A percentile compares a stretch with the other conserved stretches of the same genome.
Evolutionary conservation across 2,113 vertebrate genomes (phyloP).

Genomic region (Cebidichthys violaceus): DNA sequence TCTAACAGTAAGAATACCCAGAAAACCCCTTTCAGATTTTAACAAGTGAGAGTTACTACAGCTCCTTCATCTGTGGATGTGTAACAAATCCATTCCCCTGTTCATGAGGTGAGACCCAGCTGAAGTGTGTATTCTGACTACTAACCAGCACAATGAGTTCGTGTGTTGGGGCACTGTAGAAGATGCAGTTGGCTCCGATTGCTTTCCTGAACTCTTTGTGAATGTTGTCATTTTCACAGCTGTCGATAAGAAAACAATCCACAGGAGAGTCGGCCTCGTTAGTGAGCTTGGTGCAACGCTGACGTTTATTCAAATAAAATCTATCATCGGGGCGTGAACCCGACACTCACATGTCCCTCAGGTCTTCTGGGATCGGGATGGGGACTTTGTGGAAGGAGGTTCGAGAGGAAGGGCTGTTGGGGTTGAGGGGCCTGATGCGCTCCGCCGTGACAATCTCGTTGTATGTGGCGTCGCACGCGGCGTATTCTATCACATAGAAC

Average conservation of each 20-base stretch:
- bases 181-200: slow-evolving; percentile 92
- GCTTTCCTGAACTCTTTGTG: slow-evolving; percentile 97
- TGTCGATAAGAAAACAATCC: slow-evolving; percentile 68
- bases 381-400: slow-evolving; percentile 90
- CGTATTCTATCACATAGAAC: slow-evolving; percentile 96
- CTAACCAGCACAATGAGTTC: slow-evolving; percentile 93
- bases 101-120: neutral
- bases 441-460: slow-evolving; percentile 94
- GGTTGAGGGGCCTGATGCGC: slow-evolving; percentile 92
- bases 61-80: neutral
- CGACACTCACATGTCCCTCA: slow-evolving; percentile 89
- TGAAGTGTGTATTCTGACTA: slow-evolving; percentile 9
- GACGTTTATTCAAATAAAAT: neutral
- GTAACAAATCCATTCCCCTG: neutral
- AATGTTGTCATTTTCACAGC: slow-evolving; percentile 89
- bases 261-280: slow-evolving; percentile 2
- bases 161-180: slow-evolving; percentile 86
- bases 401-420: slow-evolving; percentile 88
- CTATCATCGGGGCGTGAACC: neutral
- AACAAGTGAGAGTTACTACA: neutral
- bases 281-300: neutral
- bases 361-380: slow-evolving; percentile 90
- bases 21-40: neutral
- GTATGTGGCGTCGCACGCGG: slow-evolving; percentile 92
- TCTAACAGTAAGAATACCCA: neutral